Conservation (phyloP, 2,113 vertebrate species). For the Origma solitaria region DNA sequence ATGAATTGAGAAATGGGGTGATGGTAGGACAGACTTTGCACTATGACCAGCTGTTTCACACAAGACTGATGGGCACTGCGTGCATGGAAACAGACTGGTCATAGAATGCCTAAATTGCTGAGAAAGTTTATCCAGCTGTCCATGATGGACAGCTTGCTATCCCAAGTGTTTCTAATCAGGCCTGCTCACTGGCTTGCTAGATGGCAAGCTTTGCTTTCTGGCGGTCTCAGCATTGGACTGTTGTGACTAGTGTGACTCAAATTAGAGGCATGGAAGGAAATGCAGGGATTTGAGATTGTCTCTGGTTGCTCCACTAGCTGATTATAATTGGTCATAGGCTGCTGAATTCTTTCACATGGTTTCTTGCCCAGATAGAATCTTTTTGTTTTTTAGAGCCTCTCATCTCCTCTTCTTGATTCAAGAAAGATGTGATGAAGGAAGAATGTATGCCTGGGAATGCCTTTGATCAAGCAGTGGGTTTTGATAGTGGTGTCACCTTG, state of each 20-base stretch:
- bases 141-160: fast-evolving
- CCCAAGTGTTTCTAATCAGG: not conserved
- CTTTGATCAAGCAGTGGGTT: not conserved
- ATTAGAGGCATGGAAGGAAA: not conserved
- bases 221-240: not conserved
- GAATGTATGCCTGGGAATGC: not conserved
- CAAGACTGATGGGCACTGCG: not conserved
- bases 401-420: not conserved
- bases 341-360: not conserved
- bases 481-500: not conserved
- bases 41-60: not conserved
- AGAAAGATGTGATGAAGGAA: not conserved
- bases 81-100: not conserved
- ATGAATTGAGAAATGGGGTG: not conserved
- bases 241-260: not conserved
- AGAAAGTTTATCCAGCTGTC: not conserved
- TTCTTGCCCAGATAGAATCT: not conserved
- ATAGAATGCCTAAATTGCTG: not conserved
- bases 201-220: not conserved
- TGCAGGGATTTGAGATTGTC: not conserved
- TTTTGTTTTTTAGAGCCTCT: not conserved
- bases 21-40: not conserved
- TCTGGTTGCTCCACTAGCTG: not conserved
- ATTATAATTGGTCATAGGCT: not conserved
- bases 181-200: not conserved